These are phyloP conservation scores for Megamerina dolium DNA, from an alignment of 2,888 invertebrate genomes.

Conservation along the genomic window DNA sequence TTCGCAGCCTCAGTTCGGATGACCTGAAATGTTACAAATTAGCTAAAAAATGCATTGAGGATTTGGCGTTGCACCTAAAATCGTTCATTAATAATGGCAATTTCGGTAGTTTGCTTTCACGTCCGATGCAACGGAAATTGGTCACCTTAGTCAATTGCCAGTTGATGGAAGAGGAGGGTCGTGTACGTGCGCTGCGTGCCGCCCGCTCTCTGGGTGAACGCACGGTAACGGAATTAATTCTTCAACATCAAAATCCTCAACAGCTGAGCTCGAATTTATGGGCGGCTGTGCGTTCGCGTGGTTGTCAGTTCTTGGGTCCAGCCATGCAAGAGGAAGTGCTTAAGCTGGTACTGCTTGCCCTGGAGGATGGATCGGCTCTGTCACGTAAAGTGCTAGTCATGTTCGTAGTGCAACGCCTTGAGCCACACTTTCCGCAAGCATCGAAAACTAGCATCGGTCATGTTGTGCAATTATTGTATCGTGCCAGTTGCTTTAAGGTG, in stretches of 20 bases:
- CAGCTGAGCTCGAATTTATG: constrained; percentile 89
- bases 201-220: constrained; percentile 91
- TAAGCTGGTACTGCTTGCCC: constrained; percentile 83
- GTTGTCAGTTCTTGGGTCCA: constrained; percentile 97
- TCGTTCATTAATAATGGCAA: constrained; percentile 59
- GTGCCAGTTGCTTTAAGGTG: constrained; percentile 98
- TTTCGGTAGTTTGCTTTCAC: constrained; percentile 57
- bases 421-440: constrained; percentile 92
- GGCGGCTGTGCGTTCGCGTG: constrained; percentile 93
- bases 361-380: constrained; percentile 91
- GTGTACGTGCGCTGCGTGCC: constrained; percentile 71
- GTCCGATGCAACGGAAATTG: constrained; percentile 94
- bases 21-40: constrained; percentile 55
- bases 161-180: constrained; percentile 80
- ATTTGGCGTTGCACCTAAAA: constrained; percentile 81
- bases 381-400: constrained; percentile 93
- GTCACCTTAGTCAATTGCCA: constrained; percentile 91
- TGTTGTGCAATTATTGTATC: constrained; percentile 94
- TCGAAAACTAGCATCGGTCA: constrained; percentile 99
- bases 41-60: constrained; percentile 77
- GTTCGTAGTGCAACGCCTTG: constrained; percentile 95
- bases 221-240: constrained; percentile 86
- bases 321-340: constrained; percentile 99
- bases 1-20: constrained; percentile 51
- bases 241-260: constrained; percentile 94